These are phyloP conservation scores for Gymnogyps californianus DNA, from an alignment of 2,113 vertebrate species.

Conservation along the genomic window DNA sequence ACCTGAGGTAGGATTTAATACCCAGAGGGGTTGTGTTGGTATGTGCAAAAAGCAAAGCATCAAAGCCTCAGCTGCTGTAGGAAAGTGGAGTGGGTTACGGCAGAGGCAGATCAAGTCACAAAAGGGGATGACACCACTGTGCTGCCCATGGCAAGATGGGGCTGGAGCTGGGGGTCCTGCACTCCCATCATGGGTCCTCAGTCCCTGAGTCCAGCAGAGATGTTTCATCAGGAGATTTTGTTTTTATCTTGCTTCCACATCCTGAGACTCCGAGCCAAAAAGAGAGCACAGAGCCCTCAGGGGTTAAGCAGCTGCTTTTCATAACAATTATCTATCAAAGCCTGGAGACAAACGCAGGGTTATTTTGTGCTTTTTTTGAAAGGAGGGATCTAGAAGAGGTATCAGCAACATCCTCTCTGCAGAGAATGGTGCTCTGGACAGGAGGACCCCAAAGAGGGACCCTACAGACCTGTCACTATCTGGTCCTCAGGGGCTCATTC, in stretches of 20 bases:
- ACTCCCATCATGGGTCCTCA: not conserved
- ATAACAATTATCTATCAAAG: not conserved
- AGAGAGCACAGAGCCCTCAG: not conserved
- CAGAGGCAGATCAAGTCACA: not conserved
- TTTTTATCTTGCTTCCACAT: not conserved
- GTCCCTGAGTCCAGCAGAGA: not conserved
- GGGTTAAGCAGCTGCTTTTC: conserved; percentile 11
- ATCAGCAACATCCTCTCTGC: not conserved
- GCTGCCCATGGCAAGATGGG: not conserved
- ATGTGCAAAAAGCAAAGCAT: not conserved
- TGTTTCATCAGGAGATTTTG: not conserved
- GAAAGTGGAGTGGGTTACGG: not conserved
- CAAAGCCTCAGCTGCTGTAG: not conserved
- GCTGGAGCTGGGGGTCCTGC: not conserved
- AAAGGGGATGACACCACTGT: not conserved
- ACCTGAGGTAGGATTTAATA: not conserved
- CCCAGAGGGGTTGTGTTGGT: not conserved
- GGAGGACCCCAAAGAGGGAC: not conserved
- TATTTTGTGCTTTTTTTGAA: not conserved
- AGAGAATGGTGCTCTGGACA: not conserved
- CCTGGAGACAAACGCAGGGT: not conserved
- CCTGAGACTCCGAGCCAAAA: not conserved
- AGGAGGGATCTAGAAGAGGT: not conserved
- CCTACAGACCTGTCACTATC: not conserved
- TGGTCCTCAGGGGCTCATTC: not conserved